These are phyloP conservation scores for Apoderus coryli DNA, from an alignment of 2,888 invertebrate species.

Conservation along the genomic window DNA sequence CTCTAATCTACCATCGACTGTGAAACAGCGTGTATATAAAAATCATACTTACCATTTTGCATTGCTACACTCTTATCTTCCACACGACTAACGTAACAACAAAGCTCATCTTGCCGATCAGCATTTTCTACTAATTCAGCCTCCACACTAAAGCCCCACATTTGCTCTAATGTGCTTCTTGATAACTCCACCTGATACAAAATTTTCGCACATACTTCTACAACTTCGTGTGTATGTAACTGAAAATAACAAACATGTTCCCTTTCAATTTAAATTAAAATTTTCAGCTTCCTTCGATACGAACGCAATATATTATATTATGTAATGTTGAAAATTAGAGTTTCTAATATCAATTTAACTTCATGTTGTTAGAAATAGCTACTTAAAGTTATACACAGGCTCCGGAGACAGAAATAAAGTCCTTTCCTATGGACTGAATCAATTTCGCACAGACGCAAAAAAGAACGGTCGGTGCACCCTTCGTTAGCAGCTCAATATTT, in stretches of 20 bases:
- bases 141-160: conserved; percentile 98
- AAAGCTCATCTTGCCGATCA: conserved; percentile 90
- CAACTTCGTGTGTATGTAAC: conserved; percentile 86
- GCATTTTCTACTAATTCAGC: conserved; percentile 94
- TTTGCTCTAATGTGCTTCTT: conserved; percentile 77
- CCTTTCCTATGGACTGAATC: background rate
- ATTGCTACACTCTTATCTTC: conserved; percentile 92
- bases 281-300: too few species aligned
- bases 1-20: too few species aligned
- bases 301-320: too few species aligned
- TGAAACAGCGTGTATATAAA: too few species aligned
- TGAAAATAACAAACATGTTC: conserved; percentile 34
- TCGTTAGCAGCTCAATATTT: too few species aligned
- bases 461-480: too few species aligned
- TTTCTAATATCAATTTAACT: too few species aligned
- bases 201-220: conserved; percentile 94
- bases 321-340: too few species aligned
- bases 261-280: too few species aligned
- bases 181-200: conserved; percentile 91
- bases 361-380: too few species aligned
- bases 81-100: conserved; percentile 92
- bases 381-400: conserved; percentile 2
- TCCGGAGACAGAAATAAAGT: background rate
- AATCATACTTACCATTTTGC: conserved; percentile 83
- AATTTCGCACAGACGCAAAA: too few species aligned